Evolutionary conservation across 2,797 vertebrate species (phyloP).

Genomic region (Emydoidea blandingii): DNA sequence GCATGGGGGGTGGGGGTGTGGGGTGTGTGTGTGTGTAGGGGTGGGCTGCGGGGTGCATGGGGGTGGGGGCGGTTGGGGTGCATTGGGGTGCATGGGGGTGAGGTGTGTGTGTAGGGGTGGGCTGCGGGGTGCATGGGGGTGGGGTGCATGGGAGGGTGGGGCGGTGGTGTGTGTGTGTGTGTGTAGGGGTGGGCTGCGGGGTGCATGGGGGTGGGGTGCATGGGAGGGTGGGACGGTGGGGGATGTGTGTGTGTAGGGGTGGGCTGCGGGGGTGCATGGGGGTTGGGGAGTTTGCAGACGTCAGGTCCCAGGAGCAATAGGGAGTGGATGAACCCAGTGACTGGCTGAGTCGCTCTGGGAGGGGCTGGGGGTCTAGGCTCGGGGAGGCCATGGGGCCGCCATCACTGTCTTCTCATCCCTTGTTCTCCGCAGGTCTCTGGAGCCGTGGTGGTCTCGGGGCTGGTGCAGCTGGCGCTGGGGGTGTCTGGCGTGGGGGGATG

Average conservation of each 20-base stretch:
- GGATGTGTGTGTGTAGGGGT: too few relatives aligned
- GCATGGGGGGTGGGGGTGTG: background rate
- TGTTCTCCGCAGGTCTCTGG: constrained; percentile 82
- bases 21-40: too few relatives aligned
- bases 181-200: background rate
- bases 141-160: background rate
- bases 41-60: too few relatives aligned
- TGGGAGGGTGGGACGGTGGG: background rate
- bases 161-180: background rate
- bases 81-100: too few relatives aligned
- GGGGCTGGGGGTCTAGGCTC: background rate
- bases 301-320: background rate
- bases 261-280: background rate
- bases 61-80: too few relatives aligned
- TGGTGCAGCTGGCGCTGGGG: constrained; percentile 83
- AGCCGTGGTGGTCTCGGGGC: constrained; percentile 83
- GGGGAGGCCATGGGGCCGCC: background rate
- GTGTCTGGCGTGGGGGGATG: constrained; percentile 79
- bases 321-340: background rate
- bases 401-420: background rate
- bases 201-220: background rate
- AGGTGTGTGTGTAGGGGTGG: too few relatives aligned
- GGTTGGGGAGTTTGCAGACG: background rate
- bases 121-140: too few relatives aligned
- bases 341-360: background rate